Base-by-base conservation (phyloP, 2,113 vertebrate genomes). In the Triplophysa rosa region DNA sequence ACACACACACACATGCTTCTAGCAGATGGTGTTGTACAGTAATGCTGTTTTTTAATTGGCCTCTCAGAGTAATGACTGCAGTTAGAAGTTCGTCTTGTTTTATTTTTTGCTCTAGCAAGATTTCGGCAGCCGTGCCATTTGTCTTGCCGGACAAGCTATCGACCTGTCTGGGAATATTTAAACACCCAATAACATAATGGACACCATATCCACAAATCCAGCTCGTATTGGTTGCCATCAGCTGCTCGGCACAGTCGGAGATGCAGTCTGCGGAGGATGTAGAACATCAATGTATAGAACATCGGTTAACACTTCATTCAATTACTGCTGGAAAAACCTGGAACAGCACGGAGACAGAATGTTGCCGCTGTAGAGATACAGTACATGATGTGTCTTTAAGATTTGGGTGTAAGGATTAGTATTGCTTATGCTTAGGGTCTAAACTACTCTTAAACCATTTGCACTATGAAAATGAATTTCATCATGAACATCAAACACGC, bases 31-130 rank as follows among this genome's bases (percentile, higher is more conserved):
- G 81, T 66, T 67, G 76, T 67, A 59, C 67, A 62, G 56, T 75
- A 63, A 74, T 62, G 64, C 58, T 67, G 61, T 64, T 76, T 80
- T 78, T 85, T 82, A 87, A 84, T 85, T 85, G 84, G 84, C 65
- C 73, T 78, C 65, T 62, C 68, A 83, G 83, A 83, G 80, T 78
- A 83, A 85, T 81, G 72, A 49, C 73, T 56, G 37, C 81, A 71
- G 82, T 80, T 84, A 62, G 65, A 59, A 23, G 21, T 58, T 67
- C 76, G 54, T 58, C 58, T 78, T 61, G 37, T 80, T 80, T 21
- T 67, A 69, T 52, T 74, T 80, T 64, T 79, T 29, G 56, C 37
- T 76, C 66, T 58, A 17, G 54, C 47, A 72, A 42, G 64, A 75
- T 65, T 79, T 63, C 66, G 62, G 78, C 63, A 47, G 71, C 71